phyloP scores from a whole-genome alignment of 1,140 invertebrate genomes.

The Diplogasteroides magnus region DNA sequence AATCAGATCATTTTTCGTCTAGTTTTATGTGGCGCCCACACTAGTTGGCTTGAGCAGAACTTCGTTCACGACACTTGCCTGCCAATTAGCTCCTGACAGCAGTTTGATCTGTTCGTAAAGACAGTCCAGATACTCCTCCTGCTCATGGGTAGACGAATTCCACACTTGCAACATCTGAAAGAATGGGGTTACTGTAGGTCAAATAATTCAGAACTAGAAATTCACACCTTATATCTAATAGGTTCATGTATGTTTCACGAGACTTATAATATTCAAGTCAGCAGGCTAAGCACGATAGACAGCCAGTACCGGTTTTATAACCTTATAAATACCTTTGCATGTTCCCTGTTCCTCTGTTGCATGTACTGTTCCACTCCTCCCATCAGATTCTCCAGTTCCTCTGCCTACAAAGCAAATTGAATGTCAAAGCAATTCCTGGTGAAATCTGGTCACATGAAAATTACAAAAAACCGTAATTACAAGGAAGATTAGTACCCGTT shows the following conservation, averaged over 20 bases:
- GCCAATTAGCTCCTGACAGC: slow-evolving; percentile 84
- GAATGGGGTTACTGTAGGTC: not conserved
- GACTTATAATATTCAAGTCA: too few relatives aligned
- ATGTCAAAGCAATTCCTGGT: slow-evolving; percentile 53
- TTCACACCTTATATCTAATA: too few relatives aligned
- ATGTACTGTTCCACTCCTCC: slow-evolving; percentile 89
- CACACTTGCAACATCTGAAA: slow-evolving; percentile 72
- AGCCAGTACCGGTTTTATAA: too few relatives aligned
- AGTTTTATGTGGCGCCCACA: too few relatives aligned
- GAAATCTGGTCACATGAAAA: not conserved
- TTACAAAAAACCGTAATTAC: too few relatives aligned
- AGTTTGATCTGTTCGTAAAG: slow-evolving; percentile 92
- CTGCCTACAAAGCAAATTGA: slow-evolving; percentile 55
- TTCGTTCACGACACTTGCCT: too few relatives aligned
- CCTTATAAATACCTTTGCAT: slow-evolving; percentile 42
- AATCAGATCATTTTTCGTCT: too few relatives aligned
- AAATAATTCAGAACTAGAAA: slow-evolving; percentile 4
- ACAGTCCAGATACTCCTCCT: slow-evolving; percentile 97
- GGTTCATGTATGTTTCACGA: too few relatives aligned
- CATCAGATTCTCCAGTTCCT: slow-evolving; percentile 79
- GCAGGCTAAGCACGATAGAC: too few relatives aligned
- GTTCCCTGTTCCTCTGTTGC: slow-evolving; percentile 37
- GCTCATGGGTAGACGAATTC: slow-evolving; percentile 85
- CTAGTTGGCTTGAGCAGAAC: too few relatives aligned
- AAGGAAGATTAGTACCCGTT: too few relatives aligned